Evolutionary conservation across 2,797 vertebrate genomes (phyloP).

Genomic region (Pseudotriccus pelzelni): DNA sequence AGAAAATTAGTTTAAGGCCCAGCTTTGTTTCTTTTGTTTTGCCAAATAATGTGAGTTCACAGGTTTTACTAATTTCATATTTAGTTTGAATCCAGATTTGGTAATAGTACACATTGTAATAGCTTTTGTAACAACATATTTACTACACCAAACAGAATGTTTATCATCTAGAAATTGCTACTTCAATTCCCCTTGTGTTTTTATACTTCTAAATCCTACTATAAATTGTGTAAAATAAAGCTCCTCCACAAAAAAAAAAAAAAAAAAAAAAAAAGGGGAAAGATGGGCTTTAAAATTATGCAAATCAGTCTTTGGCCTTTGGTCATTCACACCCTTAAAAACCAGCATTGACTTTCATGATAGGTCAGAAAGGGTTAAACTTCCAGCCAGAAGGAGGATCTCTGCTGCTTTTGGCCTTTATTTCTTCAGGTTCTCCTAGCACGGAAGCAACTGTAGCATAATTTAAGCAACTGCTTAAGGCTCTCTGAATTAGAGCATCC

Average conservation of each 20-base stretch:
- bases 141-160: neutral
- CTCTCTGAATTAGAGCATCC: neutral
- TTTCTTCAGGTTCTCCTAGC: neutral
- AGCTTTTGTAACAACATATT: neutral
- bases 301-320: neutral
- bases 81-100: neutral
- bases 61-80: neutral
- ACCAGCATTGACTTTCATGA: neutral
- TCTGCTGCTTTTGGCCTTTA: neutral
- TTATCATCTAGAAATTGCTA: neutral
- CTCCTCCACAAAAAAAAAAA: accelerated
- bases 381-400: neutral
- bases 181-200: neutral
- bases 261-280: neutral
- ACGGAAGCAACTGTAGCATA: neutral
- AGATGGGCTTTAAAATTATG: neutral
- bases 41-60: neutral
- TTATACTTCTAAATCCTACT: neutral
- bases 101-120: neutral
- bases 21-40: neutral
- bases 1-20: neutral
- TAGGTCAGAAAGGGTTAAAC: neutral
- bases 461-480: neutral
- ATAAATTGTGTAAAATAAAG: neutral
- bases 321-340: neutral